phyloP scores from a whole-genome alignment of 2,797 vertebrate species.

The Pyrocephalus nanus region DNA sequence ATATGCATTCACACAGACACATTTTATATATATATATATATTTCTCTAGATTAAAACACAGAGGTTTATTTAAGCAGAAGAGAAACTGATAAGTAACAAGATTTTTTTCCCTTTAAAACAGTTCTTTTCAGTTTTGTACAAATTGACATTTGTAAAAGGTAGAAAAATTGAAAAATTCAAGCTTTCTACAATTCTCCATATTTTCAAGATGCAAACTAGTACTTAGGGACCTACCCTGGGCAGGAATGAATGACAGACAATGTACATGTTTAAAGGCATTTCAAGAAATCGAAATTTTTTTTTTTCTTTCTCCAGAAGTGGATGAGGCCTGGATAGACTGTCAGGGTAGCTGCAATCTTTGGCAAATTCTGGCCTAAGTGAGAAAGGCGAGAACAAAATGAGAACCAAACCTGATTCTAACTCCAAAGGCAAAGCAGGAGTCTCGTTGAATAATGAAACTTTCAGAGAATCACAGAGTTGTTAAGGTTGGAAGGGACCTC shows the following conservation, averaged over 20 bases:
- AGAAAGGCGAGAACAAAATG: not conserved
- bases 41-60: not conserved
- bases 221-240: fast-evolving
- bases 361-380: not conserved
- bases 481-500: not conserved
- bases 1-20: not conserved
- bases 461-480: not conserved
- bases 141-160: not conserved
- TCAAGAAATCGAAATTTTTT: not conserved
- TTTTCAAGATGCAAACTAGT: not conserved
- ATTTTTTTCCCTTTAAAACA: not conserved
- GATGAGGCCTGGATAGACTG: not conserved
- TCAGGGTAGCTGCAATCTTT: not conserved
- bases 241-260: not conserved
- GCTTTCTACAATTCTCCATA: not conserved
- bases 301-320: not conserved
- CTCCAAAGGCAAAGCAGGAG: not conserved
- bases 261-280: not conserved
- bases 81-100: not conserved
- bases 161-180: not conserved
- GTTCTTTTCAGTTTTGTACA: not conserved
- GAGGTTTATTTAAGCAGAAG: not conserved
- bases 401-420: not conserved
- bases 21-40: not conserved
- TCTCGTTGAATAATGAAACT: not conserved